Conservation (phyloP, 2,888 invertebrate genomes). For the Torymus texanus region DNA sequence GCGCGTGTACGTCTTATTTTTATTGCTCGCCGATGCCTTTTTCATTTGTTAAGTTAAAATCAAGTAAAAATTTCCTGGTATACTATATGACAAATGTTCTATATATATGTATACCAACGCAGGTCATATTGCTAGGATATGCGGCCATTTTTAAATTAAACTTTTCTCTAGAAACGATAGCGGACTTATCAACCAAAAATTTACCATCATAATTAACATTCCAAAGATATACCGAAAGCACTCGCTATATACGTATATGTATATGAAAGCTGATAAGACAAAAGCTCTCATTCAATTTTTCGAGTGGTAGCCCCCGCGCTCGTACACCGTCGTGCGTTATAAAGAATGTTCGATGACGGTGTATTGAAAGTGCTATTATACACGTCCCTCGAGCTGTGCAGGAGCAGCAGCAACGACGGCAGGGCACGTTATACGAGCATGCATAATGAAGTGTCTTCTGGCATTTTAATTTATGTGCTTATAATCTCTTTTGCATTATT, state of each 20-base stretch:
- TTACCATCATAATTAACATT: too few species aligned
- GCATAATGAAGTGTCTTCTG: constrained; percentile 56
- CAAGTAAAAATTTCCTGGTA: too few species aligned
- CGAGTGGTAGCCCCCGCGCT: neutral
- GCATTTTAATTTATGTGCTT: constrained; percentile 56
- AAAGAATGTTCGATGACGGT: constrained; percentile 52
- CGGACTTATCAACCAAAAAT: too few species aligned
- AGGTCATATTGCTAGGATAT: too few species aligned
- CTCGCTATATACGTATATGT: neutral
- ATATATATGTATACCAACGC: too few species aligned
- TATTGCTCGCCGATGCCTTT: too few species aligned
- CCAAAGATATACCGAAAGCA: too few species aligned
- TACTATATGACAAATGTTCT: too few species aligned
- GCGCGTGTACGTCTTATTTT: neutral
- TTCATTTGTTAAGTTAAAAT: too few species aligned
- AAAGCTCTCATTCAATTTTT: constrained; percentile 24
- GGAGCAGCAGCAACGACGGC: neutral
- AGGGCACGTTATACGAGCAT: constrained; percentile 45
- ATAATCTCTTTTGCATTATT: constrained; percentile 64
- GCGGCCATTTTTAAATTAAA: too few species aligned
- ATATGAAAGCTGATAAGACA: constrained; percentile 21
- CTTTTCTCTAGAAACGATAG: too few species aligned
- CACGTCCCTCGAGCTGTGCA: constrained; percentile 29
- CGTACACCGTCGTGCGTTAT: neutral
- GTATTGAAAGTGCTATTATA: constrained; percentile 55